phyloP scores from a whole-genome alignment of 2,888 invertebrate species.

The Perizoma affinitatum region DNA sequence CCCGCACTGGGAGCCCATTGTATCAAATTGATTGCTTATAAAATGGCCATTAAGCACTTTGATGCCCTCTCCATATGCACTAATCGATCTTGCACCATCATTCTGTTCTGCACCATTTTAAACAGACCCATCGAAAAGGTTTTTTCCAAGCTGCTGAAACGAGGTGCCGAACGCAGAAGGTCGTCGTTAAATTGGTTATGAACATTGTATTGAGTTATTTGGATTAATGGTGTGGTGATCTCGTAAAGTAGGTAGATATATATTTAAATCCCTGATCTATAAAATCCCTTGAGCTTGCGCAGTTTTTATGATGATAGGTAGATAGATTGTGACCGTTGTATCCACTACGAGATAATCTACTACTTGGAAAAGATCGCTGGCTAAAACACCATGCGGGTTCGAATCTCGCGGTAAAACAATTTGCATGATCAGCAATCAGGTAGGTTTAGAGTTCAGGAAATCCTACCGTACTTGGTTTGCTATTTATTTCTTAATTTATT shows the following conservation, averaged over 20 bases:
- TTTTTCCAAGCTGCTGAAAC: constrained; percentile 6
- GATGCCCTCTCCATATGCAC: constrained; percentile 31
- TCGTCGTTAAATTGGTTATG: constrained; percentile 12
- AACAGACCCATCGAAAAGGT: neutral
- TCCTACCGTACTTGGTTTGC: too few relatives aligned
- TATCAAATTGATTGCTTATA: constrained; percentile 29
- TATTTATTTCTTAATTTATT: too few relatives aligned
- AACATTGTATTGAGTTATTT: constrained; percentile 9
- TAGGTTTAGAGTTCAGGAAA: too few relatives aligned
- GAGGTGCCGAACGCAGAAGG: constrained; percentile 20
- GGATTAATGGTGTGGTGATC: constrained; percentile 1
- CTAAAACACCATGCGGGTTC: too few relatives aligned
- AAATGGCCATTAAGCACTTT: constrained; percentile 28
- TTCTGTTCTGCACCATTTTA: neutral
- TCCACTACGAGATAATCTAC: too few relatives aligned
- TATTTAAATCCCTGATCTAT: constrained; percentile 1
- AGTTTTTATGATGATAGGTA: too few relatives aligned
- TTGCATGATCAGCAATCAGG: too few relatives aligned
- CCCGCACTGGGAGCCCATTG: constrained; percentile 19
- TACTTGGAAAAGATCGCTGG: too few relatives aligned
- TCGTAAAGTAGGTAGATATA: neutral
- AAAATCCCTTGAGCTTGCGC: neutral
- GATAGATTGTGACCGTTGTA: too few relatives aligned
- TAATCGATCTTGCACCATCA: constrained; percentile 7
- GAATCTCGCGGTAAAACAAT: too few relatives aligned